Evolutionary conservation across 2,888 invertebrate species (phyloP).

Genomic region (Hetaerina titia): DNA sequence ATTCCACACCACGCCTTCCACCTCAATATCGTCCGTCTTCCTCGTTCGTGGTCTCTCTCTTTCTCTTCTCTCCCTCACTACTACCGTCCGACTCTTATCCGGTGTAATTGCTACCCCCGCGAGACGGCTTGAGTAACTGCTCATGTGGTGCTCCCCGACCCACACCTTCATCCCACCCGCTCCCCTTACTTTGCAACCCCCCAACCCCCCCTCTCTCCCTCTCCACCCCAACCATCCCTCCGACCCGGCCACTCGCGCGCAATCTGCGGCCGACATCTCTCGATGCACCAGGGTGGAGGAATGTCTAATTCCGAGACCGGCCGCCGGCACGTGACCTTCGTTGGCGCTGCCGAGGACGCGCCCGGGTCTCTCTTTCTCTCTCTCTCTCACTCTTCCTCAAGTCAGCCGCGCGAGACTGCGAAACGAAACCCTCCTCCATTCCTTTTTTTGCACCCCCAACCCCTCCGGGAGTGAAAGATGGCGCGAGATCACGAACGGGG

Average conservation of each 20-base stretch:
- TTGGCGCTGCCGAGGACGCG: slow-evolving; percentile 23
- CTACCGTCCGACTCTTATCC: background rate
- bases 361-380: background rate
- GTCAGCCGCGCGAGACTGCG: no score
- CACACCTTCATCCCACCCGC: background rate
- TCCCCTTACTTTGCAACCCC: background rate
- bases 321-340: slow-evolving; percentile 6
- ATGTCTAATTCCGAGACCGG: background rate
- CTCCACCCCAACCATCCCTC: background rate
- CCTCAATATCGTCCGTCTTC: background rate
- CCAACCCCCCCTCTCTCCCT: background rate
- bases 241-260: background rate
- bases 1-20: background rate
- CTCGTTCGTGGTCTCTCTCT: background rate
- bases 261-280: slow-evolving; percentile 49
- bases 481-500: no score
- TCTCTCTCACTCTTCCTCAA: no score
- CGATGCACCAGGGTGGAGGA: background rate
- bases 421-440: no score
- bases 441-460: no score
- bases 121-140: slow-evolving; percentile 25
- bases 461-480: no score
- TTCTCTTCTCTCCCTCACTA: background rate
- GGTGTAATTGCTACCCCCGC: slow-evolving; percentile 5
- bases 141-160: background rate